A percentile compares a stretch with the other conserved stretches of the same genome.
Conservation (phyloP, 1,140 invertebrate species). For the Anoplophora glabripennis region DNA sequence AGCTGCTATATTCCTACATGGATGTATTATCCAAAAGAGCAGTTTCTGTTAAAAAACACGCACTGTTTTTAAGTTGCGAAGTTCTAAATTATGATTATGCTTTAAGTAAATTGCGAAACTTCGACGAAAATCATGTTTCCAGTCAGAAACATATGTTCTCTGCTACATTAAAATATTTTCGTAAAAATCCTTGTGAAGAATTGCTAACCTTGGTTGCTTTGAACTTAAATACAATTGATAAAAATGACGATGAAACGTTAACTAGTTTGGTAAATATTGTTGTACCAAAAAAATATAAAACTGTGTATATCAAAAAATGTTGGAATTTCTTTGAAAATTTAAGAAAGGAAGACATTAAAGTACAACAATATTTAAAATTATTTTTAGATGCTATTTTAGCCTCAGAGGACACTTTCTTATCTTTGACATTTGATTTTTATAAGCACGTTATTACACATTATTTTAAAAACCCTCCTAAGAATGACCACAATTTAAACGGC, state of each 20-base stretch:
- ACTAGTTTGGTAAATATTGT: not conserved
- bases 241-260: conserved; percentile 11
- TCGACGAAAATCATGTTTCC: no score
- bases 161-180: conserved; percentile 10
- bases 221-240: conserved; percentile 6
- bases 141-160: conserved; percentile 11
- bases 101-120: no score
- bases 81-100: not conserved
- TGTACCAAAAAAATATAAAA: conserved; percentile 2
- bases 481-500: no score
- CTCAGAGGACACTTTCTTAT: no score
- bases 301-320: not conserved
- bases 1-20: not conserved
- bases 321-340: conserved; percentile 4
- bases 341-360: no score
- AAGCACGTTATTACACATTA: no score
- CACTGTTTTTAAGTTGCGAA: not conserved
- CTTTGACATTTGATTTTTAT: no score
- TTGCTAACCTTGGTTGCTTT: not conserved
- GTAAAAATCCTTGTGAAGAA: conserved; percentile 4
- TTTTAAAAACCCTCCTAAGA: no score
- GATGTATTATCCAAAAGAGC: not conserved
- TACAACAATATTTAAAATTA: no score
- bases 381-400: no score
- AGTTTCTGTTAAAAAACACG: not conserved